These are phyloP conservation scores for Hydrochoerus hydrochaeris DNA, from an alignment of 2,113 vertebrate species.

Conservation along the genomic window DNA sequence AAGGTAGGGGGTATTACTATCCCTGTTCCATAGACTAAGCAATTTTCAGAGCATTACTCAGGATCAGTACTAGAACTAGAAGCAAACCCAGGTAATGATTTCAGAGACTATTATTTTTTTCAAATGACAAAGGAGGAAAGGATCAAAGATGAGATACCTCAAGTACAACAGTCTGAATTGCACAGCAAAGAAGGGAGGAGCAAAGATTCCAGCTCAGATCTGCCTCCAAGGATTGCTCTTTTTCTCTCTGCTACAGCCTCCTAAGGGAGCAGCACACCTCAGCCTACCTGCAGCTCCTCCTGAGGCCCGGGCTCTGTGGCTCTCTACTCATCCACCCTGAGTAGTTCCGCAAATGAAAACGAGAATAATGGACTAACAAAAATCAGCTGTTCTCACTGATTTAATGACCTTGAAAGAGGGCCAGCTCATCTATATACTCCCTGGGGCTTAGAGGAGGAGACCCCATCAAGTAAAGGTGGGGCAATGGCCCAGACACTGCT, in stretches of 20 bases:
- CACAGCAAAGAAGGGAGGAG: background rate
- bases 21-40: too few species aligned
- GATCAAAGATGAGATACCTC: background rate
- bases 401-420: constrained; percentile 22
- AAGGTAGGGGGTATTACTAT: background rate
- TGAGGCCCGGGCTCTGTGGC: background rate
- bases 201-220: background rate
- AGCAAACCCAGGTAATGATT: background rate
- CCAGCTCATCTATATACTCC: background rate
- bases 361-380: background rate
- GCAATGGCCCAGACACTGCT: background rate
- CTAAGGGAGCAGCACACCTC: background rate
- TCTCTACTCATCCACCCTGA: background rate
- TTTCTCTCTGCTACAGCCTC: background rate
- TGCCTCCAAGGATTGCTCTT: background rate
- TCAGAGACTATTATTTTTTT: background rate
- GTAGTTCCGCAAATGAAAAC: background rate
- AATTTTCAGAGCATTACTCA: background rate
- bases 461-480: background rate
- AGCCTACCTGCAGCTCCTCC: background rate
- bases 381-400: background rate
- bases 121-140: background rate
- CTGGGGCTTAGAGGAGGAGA: background rate
- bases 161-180: background rate
- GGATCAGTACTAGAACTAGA: background rate